These are phyloP conservation scores for Daboia siamensis DNA, from an alignment of 2,113 vertebrate species.

Conservation along the genomic window DNA sequence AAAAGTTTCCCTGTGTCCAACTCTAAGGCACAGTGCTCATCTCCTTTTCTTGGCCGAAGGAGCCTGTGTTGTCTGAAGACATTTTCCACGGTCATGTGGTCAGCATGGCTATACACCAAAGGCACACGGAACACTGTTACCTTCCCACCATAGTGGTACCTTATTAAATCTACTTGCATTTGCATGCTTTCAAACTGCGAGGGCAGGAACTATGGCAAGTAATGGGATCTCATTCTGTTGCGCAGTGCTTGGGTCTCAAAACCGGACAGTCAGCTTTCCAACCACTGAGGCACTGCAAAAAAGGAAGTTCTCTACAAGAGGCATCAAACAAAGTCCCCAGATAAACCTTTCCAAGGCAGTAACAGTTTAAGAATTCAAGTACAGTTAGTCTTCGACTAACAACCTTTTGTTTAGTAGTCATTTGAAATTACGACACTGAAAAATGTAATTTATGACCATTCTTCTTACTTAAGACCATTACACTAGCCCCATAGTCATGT, in stretches of 20 bases:
- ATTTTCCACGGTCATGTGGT: not conserved
- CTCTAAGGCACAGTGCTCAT: not conserved
- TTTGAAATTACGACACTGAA: not conserved
- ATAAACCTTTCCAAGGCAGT: not conserved
- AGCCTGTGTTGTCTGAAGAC: not conserved
- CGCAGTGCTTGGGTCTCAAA: not conserved
- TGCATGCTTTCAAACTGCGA: not conserved
- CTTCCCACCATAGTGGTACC: not conserved
- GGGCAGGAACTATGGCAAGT: not conserved
- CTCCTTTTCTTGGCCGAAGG: not conserved
- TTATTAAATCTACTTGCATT: not conserved
- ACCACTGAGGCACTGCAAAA: not conserved
- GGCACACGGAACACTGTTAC: not conserved
- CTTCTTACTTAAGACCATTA: not conserved
- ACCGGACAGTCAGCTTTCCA: not conserved
- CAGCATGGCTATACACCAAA: not conserved
- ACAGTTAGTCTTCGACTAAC: not conserved
- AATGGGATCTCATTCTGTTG: not conserved
- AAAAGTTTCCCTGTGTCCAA: not conserved
- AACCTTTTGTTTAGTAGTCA: not conserved
- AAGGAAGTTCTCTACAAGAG: not conserved
- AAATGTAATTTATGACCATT: not conserved
- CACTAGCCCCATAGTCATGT: not conserved
- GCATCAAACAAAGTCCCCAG: not conserved
- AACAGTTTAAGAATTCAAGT: not conserved